phyloP scores from a whole-genome alignment of 2,113 vertebrate species.

The Illadopsis cleaveri region DNA sequence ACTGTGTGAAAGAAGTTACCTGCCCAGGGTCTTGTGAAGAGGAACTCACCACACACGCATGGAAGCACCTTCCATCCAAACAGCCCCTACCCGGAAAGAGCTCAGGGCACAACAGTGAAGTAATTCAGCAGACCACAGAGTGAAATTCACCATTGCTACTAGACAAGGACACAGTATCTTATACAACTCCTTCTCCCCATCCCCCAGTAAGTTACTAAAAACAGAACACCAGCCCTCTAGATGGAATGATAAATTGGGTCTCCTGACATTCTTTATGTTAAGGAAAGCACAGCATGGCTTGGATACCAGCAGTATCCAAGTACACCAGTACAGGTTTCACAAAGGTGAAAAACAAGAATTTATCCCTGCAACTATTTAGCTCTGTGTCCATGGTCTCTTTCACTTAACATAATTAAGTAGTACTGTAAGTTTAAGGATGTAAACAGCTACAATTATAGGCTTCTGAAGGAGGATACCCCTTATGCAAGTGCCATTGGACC shows the following conservation, averaged over 20 bases:
- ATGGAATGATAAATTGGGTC: not conserved
- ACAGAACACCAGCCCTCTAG: not conserved
- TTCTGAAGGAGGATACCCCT: not conserved
- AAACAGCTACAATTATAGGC: not conserved
- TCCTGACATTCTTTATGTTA: not conserved
- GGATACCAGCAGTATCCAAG: not conserved
- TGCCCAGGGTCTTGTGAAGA: not conserved
- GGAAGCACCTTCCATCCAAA: not conserved
- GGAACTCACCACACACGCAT: fast-evolving
- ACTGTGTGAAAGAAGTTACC: not conserved
- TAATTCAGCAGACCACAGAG: fast-evolving
- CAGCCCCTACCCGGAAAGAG: not conserved
- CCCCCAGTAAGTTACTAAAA: not conserved
- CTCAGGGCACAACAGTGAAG: not conserved
- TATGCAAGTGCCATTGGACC: not conserved
- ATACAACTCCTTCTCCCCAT: not conserved
- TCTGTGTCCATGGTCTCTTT: not conserved
- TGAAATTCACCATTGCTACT: not conserved
- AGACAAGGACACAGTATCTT: not conserved
- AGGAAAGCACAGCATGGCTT: not conserved
- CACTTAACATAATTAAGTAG: not conserved
- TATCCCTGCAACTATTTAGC: not conserved
- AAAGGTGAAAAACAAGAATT: not conserved
- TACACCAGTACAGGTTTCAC: not conserved
- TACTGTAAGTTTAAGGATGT: not conserved